These are phyloP conservation scores for Lysandra coridon DNA, from an alignment of 2,888 invertebrate genomes.

Conservation along the genomic window DNA sequence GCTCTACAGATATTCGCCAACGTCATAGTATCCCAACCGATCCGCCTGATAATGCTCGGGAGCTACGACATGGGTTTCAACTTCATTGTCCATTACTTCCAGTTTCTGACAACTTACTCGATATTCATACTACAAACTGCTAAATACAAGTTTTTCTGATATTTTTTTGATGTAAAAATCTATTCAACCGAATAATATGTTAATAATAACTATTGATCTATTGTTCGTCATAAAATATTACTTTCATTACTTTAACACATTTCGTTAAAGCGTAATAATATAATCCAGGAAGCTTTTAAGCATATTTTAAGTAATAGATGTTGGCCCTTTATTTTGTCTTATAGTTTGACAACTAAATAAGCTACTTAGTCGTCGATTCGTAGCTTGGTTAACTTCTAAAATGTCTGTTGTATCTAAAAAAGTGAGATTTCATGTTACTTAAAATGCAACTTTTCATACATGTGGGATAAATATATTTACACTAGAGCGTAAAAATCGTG, in stretches of 20 bases:
- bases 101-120: neutral
- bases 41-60: too few species aligned
- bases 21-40: too few species aligned
- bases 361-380: neutral
- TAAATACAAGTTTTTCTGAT: constrained; percentile 25
- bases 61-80: too few species aligned
- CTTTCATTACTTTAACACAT: neutral
- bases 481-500: too few species aligned
- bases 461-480: too few species aligned
- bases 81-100: too few species aligned
- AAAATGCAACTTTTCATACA: too few species aligned
- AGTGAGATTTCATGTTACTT: too few species aligned
- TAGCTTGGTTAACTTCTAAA: neutral
- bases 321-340: neutral
- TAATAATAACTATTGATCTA: neutral
- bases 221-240: neutral
- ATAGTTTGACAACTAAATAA: neutral
- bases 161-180: neutral
- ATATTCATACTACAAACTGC: constrained; percentile 23
- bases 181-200: too few species aligned
- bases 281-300: neutral
- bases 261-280: neutral
- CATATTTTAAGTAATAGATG: neutral
- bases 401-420: too few species aligned
- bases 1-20: too few species aligned